Evolutionary conservation across 2,113 vertebrate species (phyloP), one percentile per base, ranked within the genome.

Genomic region (Nothoprocta perdicaria): DNA sequence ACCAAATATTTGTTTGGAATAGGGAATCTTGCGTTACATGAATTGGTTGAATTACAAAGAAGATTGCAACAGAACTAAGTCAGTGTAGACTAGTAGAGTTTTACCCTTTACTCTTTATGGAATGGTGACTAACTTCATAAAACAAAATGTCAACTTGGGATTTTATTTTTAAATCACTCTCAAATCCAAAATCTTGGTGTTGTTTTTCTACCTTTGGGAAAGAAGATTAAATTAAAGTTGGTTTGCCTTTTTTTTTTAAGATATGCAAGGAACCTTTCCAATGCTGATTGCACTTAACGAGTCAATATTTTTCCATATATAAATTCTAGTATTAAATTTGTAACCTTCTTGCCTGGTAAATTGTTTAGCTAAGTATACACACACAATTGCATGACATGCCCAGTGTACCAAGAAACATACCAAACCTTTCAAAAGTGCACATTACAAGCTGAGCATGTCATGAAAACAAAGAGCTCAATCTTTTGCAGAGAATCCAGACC

Each of bases 381-480:
- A 94, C 91, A 91, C 91, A 93, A 91, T 57, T 92, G 89, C 94
- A 96, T 96, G 96, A 96, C 96, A 96, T 96, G 95, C 96, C 92
- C 96, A 96, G 95, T 80, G 82, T 96, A 95, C 61, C 91, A 91
- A 96, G 86, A 96, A 95, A 95, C 94, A 94, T 93, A 93, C 92
- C 96, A 93, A 96, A 96, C 89, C 92, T 96, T 96, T 96, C 84
- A 96, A 95, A 96, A 96, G 89, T 94, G 92, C 91, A 95, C 92
- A 96, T 80, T 96, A 95, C 87, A 96, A 96, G 92, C 96, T 96
- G 96, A 96, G 95, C 92, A 96, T 96, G 95, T 95, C 95, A 96
- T 96, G 92, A 95, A 96, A 96, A 96, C 91, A 95, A 96, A 96
- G 94, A 96, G 95, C 86, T 93, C 95, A 94, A 96, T 96, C 95